These are phyloP conservation scores for Rhadina sibilatrix DNA, from an alignment of 2,113 vertebrate genomes.

Conservation along the genomic window DNA sequence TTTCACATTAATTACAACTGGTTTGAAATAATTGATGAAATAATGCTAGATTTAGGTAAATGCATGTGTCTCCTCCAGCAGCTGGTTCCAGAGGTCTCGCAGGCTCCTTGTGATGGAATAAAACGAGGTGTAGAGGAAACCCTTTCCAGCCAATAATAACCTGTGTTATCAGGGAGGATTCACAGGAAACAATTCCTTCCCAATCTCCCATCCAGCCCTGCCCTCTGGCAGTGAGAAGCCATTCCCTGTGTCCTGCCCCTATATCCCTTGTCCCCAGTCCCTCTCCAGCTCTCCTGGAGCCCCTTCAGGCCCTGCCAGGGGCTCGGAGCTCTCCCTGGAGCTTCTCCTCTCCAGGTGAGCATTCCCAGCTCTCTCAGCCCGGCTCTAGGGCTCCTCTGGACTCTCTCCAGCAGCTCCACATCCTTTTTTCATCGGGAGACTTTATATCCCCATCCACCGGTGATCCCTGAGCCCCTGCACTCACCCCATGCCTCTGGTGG, in stretches of 20 bases:
- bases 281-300: not conserved
- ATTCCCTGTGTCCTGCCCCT: not conserved
- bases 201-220: accelerated
- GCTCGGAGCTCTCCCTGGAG: not conserved
- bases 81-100: accelerated
- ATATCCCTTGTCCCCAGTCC: not conserved
- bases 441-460: not conserved
- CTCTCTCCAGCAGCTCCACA: not conserved
- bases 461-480: not conserved
- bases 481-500: not conserved
- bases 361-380: not conserved
- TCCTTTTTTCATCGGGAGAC: not conserved
- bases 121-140: accelerated
- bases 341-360: not conserved
- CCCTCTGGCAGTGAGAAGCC: not conserved
- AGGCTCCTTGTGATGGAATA: not conserved
- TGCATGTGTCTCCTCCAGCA: not conserved
- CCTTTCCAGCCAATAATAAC: not conserved
- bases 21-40: not conserved
- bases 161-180: not conserved
- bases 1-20: not conserved
- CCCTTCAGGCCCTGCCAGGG: accelerated
- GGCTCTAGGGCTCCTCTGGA: not conserved
- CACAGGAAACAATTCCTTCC: not conserved
- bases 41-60: not conserved